Evolutionary conservation across 2,888 invertebrate genomes (phyloP).

Genomic region (Trachelus tabidus): DNA sequence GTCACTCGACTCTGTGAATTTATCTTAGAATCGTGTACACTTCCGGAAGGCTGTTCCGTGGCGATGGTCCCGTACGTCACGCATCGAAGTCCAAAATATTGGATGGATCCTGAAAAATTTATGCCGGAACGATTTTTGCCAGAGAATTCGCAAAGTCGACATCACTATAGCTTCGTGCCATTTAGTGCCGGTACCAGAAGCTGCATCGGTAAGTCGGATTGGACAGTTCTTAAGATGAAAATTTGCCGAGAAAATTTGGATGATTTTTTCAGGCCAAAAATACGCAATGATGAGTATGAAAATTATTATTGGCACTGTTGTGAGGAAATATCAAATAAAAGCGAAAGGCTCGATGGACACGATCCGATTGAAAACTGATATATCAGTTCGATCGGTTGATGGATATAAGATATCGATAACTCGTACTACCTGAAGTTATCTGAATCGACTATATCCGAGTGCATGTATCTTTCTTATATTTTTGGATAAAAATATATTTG

Average conservation of each 20-base stretch:
- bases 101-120: conserved; percentile 23
- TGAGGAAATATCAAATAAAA: conserved; percentile 28
- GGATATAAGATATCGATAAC: conserved; percentile 19
- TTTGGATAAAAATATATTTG: neutral
- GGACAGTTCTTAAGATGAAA: neutral
- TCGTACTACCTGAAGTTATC: neutral
- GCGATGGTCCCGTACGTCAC: conserved; percentile 8
- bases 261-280: conserved; percentile 33
- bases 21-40: conserved; percentile 15
- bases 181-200: neutral
- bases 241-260: neutral
- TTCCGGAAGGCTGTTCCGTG: conserved; percentile 22
- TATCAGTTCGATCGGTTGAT: conserved; percentile 11
- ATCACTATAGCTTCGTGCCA: conserved; percentile 1
- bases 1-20: neutral
- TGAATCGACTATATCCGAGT: neutral
- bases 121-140: conserved; percentile 20
- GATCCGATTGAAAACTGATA: conserved; percentile 13
- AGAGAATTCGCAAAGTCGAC: conserved; percentile 14
- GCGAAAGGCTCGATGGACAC: conserved; percentile 1
- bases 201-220: neutral
- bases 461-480: neutral
- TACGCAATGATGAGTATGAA: conserved; percentile 40
- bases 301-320: conserved; percentile 36
- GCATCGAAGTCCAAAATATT: conserved; percentile 20